Percentiles rank a stretch among this genome's conserved stretches.
phyloP scores from a whole-genome alignment of 2,888 invertebrate genomes.

The Platycnemis pennipes region DNA sequence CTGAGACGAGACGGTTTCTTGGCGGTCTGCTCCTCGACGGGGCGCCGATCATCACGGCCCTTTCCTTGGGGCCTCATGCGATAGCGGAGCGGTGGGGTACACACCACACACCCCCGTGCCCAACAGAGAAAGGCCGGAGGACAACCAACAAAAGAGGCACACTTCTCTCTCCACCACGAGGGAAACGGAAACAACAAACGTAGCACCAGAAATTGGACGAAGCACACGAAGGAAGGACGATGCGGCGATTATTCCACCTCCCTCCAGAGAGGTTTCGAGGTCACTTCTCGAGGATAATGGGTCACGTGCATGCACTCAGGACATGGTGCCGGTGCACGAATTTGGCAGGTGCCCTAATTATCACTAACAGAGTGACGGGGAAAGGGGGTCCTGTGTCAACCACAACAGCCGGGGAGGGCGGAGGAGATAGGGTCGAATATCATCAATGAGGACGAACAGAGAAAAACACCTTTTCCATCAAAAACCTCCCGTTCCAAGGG shows the following conservation, averaged over 20 bases:
- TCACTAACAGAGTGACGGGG: not conserved
- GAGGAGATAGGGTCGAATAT: not conserved
- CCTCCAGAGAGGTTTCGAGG: not conserved
- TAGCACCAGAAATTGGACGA: not conserved
- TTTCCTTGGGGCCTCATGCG: constrained; percentile 28
- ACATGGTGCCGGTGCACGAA: not conserved
- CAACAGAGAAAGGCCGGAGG: not conserved
- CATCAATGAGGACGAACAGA: not conserved
- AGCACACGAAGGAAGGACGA: not conserved
- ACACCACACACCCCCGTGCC: not conserved
- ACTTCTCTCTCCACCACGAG: not conserved
- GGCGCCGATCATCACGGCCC: constrained; percentile 45
- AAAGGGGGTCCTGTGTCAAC: not conserved
- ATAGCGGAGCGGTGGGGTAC: not conserved
- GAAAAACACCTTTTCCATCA: not conserved
- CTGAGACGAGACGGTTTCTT: constrained; percentile 16
- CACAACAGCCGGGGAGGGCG: not conserved
- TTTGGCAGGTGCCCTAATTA: not conserved
- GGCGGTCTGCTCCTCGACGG: not conserved
- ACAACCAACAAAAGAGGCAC: not conserved
- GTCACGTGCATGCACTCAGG: too few relatives aligned
- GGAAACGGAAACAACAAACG: not conserved
- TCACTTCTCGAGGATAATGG: not conserved
- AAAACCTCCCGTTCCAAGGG: not conserved
- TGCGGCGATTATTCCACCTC: not conserved